Evolutionary conservation across 2,888 invertebrate species (phyloP), one percentile per base, ranked within the genome.

Genomic region (Lithodes maja): DNA sequence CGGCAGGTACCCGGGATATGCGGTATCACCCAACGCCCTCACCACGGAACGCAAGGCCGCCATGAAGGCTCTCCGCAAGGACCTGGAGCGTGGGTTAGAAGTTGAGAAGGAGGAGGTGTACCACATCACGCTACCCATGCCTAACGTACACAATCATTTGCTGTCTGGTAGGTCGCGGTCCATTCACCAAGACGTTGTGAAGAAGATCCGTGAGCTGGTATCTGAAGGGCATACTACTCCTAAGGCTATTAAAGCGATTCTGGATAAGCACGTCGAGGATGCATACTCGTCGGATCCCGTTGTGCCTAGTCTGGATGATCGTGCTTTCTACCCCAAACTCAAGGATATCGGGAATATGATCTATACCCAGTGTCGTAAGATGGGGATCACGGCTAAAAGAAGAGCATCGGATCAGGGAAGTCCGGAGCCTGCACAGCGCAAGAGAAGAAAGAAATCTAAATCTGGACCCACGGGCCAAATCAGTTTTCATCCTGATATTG

Each of bases 341-440:
- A 85, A 86, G 74, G 89, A 89, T 49, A 83, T 89, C 3, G 86
- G 77, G n/a, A 89, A 89, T 71, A 69, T 89, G 54, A 86, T 89
- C 5, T 89, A 89, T 61, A 61, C 68, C 50, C 83, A 78, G 12
- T 85, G 89, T 53, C 82, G 82, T 9, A 85, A 79, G 68, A 77
- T 89, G 85, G 89, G 89, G 7, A 89, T 89, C 1, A 49, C 89
- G 2, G 71, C 77, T 9, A 82, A 83, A 50, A 74, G 79, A 55
- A 82, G 81, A 17, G 80, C 54, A n/a, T 53, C 74, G 7, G 78
- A 87, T 53, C 78, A 78, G 74, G 15, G 9, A 9, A 12, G 54
- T 49, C n/a, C 80, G 12, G 85, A 89, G 2, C 54, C 75, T 0
- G 50, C 68, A 2, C 81, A 84, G 74, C 79, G 81, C 33, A 89